Base-by-base conservation (phyloP, 2,797 vertebrate genomes). In the Chaetodon trifasciatus region DNA sequence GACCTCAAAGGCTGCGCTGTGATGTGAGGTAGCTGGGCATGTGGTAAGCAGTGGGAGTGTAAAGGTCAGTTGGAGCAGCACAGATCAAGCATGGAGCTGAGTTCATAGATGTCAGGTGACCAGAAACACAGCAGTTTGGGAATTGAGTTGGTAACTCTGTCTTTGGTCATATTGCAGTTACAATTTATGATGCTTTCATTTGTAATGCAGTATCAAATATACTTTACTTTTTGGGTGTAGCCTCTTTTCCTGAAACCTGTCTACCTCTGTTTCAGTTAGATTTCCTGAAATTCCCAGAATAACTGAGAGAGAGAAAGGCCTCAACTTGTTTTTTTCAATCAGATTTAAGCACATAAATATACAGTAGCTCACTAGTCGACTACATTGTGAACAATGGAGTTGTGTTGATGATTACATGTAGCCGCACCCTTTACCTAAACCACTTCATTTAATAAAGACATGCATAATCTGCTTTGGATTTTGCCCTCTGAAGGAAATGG, bases 1-100 rank as follows among this genome's bases (percentile, higher is more conserved):
- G 66, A 83, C 84, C 91, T 94, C 92, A 93, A 92, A 92, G 89
- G 81, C 87, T 16, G 70, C n/a, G 35, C 82, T 82, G 82, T 80
- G 88, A 91, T 89, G 85, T 91, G 65, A 88, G 88, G 86, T 89
- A 90, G 89, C 90, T 70, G 46, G 79, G 86, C 91, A 71, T 87
- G 90, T 79, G 85, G 87, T 82, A 61, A 84, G 87, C 78, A 9
- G 81, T 56, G 82, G 83, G 84, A 86, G 86, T 67, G 80, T 64
- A 85, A 82, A 92, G 92, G 89, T 92, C 87, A 87, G 70, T 5
- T 40, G 4, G 85, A 70, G 81, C 73, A 74, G 53, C 66, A 16
- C 85, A 69, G 76, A 84, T 90, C 79, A 91, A 86, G 83, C 86
- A 70, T 69, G 69, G 81, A 83, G 79, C 85, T 52, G 55, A 70